A percentile compares a stretch with the other conserved stretches of the same genome.
Evolutionary conservation across 2,113 vertebrate species (phyloP).

Genomic region (Toxotes jaculatrix): DNA sequence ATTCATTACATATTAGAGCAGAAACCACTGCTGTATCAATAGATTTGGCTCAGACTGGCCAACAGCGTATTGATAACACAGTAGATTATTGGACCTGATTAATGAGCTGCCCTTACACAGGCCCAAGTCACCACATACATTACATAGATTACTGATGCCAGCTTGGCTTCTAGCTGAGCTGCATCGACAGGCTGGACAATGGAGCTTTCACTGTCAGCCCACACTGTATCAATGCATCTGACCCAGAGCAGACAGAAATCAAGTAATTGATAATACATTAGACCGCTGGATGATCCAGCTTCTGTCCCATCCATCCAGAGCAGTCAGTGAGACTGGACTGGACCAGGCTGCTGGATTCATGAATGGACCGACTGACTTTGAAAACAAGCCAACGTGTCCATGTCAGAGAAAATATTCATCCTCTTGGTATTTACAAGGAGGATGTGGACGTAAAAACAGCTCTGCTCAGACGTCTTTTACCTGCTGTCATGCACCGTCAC

Average conservation of each 20-base stretch:
- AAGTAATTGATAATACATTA: constrained; percentile 68
- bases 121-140: constrained; percentile 32
- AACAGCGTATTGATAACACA: constrained; percentile 51
- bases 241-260: constrained; percentile 44
- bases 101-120: constrained; percentile 41
- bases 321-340: constrained; percentile 13
- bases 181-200: constrained; percentile 57
- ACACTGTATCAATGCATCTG: constrained; percentile 38
- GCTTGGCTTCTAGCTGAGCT: constrained; percentile 31
- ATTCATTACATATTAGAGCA: constrained; percentile 19
- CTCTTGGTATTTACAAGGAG: background rate
- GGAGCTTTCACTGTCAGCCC: constrained; percentile 54
- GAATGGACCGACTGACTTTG: background rate
- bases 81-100: constrained; percentile 51
- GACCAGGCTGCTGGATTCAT: background rate
- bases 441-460: background rate
- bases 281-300: constrained; percentile 38
- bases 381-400: background rate
- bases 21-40: constrained; percentile 7
- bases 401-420: background rate
- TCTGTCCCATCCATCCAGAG: constrained; percentile 45
- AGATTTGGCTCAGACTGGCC: constrained; percentile 19
- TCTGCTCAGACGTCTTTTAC: background rate
- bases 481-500: background rate
- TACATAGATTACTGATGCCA: constrained; percentile 30